Evolutionary conservation across 2,113 vertebrate species (phyloP).

Genomic region (Entomyzon cyanotis): DNA sequence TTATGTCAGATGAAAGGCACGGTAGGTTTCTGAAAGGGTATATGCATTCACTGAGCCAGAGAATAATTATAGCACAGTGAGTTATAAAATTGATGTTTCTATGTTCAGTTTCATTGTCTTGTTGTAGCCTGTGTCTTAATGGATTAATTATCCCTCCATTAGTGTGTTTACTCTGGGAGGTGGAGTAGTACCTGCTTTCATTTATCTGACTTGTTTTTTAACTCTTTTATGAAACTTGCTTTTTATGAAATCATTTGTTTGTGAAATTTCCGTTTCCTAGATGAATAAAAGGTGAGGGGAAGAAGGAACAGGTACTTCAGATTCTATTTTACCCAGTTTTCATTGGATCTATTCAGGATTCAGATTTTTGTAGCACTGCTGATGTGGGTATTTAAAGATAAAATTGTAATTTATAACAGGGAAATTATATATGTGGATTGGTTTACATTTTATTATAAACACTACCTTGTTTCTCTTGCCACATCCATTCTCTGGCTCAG

Average conservation of each 20-base stretch:
- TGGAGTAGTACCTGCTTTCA: constrained; percentile 45
- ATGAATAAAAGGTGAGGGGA: background rate
- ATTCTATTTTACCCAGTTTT: background rate
- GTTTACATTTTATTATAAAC: background rate
- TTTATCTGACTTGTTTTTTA: constrained; percentile 43
- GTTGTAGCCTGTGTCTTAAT: constrained; percentile 66
- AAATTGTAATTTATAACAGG: background rate
- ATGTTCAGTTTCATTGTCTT: constrained; percentile 70
- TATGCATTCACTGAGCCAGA: constrained; percentile 49
- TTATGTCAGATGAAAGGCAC: constrained; percentile 66
- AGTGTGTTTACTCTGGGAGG: constrained; percentile 54
- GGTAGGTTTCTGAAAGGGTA: constrained; percentile 60
- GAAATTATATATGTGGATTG: background rate
- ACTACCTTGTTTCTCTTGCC: background rate
- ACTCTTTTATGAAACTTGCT: constrained; percentile 3
- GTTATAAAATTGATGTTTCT: constrained; percentile 70
- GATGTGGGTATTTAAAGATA: background rate
- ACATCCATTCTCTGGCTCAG: background rate
- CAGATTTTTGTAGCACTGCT: background rate
- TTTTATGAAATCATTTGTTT: background rate
- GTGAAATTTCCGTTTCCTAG: background rate
- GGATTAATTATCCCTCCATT: constrained; percentile 72
- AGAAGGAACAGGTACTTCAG: background rate
- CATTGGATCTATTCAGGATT: background rate
- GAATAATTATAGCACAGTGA: constrained; percentile 72